phyloP scores from a whole-genome alignment of 2,797 vertebrate species.

The Catharus ustulatus region DNA sequence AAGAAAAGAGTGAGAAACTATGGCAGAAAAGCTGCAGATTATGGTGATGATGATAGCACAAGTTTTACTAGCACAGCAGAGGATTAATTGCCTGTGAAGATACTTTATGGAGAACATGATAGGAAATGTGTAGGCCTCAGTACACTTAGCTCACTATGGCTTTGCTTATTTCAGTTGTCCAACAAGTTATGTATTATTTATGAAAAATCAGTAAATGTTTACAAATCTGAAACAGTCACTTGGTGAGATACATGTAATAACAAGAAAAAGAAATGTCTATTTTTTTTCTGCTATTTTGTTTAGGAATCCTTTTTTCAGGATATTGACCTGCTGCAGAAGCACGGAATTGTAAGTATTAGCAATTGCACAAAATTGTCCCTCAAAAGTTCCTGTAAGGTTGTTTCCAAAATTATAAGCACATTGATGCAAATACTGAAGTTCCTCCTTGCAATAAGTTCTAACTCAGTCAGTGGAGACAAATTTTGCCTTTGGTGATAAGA shows the following conservation, averaged over 20 bases:
- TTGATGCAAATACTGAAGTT: background rate
- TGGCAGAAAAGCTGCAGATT: background rate
- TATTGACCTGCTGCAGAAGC: constrained; percentile 95
- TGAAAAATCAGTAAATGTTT: background rate
- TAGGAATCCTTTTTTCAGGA: constrained; percentile 98
- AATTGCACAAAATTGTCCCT: background rate
- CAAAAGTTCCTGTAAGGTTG: background rate
- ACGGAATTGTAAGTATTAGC: constrained; percentile 92
- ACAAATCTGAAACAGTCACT: background rate
- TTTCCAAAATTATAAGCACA: background rate
- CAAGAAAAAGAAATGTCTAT: background rate
- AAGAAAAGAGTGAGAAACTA: background rate
- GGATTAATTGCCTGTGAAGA: background rate
- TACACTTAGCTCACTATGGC: background rate
- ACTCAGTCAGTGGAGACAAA: background rate
- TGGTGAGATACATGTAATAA: background rate
- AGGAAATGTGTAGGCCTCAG: background rate
- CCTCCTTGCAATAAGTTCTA: background rate
- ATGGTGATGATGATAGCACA: background rate
- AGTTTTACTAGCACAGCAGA: background rate
- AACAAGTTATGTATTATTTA: background rate
- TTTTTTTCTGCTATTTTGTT: background rate
- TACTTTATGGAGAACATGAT: background rate
- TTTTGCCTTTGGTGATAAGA: constrained; percentile 17
- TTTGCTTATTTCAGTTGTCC: constrained; percentile 15